Evolutionary conservation across 1,140 invertebrate genomes (phyloP).

Genomic region (Geopemphigus sp.): DNA sequence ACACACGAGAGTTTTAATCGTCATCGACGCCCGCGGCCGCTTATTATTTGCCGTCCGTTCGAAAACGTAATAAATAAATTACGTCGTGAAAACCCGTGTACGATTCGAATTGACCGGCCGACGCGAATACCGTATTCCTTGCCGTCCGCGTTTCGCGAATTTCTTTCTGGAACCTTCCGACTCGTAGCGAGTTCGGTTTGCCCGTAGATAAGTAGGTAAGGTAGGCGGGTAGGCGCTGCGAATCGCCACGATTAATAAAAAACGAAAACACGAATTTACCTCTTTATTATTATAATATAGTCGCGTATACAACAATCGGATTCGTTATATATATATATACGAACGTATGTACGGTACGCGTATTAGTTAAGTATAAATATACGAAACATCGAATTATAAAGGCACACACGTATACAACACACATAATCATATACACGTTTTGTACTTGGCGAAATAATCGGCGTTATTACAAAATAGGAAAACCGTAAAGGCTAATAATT

Average conservation of each 20-base stretch:
- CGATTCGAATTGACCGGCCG: too few species aligned
- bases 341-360: background rate
- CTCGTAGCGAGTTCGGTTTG: background rate
- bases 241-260: background rate
- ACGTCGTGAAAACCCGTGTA: too few species aligned
- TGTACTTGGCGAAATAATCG: background rate
- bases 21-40: too few species aligned
- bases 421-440: background rate
- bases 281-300: conserved; percentile 2
- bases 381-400: conserved; percentile 16
- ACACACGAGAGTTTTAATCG: too few species aligned
- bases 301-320: background rate
- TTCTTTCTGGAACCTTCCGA: background rate
- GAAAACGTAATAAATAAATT: too few species aligned
- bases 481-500: background rate
- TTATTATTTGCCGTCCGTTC: too few species aligned
- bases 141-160: too few species aligned
- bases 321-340: conserved; percentile 1
- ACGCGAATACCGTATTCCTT: too few species aligned
- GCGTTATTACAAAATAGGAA: background rate
- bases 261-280: conserved; percentile 5
- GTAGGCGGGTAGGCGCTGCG: too few species aligned
- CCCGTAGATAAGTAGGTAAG: background rate
- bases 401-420: background rate
- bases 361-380: conserved; percentile 31